Percentiles rank a stretch among this genome's conserved stretches.
Conservation (phyloP, 2,888 invertebrate genomes). For the Tetheella fluctuosa region DNA sequence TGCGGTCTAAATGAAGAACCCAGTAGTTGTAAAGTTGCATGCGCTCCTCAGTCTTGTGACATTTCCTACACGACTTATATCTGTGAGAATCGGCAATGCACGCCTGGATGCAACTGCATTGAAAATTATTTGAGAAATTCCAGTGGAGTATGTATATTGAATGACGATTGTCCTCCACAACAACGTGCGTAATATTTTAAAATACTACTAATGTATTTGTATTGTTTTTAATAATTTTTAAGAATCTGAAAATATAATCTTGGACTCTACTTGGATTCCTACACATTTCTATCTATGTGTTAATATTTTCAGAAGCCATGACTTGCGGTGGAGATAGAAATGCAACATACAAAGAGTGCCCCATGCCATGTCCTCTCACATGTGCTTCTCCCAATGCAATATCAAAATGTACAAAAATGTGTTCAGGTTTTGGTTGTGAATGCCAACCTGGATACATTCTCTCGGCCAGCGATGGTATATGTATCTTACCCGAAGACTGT, state of each 20-base stretch:
- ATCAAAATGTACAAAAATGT: conserved; percentile 3
- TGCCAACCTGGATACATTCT: conserved; percentile 35
- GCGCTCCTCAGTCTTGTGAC: conserved; percentile 51
- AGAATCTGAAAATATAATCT: no score
- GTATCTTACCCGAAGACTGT: conserved; percentile 35
- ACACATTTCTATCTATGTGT: no score
- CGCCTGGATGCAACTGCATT: conserved; percentile 49
- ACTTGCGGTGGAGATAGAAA: not conserved
- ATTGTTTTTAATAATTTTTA: no score
- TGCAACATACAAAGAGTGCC: conserved; percentile 14
- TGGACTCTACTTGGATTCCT: no score
- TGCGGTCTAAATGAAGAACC: conserved; percentile 47
- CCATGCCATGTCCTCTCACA: conserved; percentile 30
- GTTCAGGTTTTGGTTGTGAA: conserved; percentile 24
- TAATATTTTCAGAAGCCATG: not conserved
- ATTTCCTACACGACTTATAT: conserved; percentile 42
- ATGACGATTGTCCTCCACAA: conserved; percentile 38
- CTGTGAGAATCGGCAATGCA: conserved; percentile 22
- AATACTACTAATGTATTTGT: not conserved
- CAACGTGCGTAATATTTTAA: not conserved
- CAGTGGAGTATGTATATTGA: conserved; percentile 44
- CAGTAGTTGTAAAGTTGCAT: conserved; percentile 40
- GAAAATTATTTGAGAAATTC: conserved; percentile 41
- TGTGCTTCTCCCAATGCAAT: conserved; percentile 27
- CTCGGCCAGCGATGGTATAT: conserved; percentile 27